Percentiles rank a stretch among this genome's conserved stretches.
Evolutionary conservation across 2,888 invertebrate genomes (phyloP).

Genomic region (Lasioglossum villosulum): DNA sequence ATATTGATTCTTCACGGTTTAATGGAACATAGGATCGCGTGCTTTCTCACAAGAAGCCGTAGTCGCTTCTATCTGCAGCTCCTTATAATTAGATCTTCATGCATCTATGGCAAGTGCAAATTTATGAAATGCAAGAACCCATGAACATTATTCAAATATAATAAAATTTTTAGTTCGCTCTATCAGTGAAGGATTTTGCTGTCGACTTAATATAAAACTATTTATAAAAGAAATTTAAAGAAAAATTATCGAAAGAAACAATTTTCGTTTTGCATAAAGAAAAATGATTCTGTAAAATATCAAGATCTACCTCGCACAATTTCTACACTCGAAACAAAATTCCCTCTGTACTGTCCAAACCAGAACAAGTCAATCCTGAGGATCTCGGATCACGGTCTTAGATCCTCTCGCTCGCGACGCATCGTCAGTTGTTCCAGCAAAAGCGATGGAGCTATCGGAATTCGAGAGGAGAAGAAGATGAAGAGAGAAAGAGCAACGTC

Average conservation of each 20-base stretch:
- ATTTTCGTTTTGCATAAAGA: no score
- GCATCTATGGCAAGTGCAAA: no score
- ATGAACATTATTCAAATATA: no score
- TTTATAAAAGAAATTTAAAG: no score
- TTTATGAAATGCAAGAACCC: no score
- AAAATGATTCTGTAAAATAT: not conserved
- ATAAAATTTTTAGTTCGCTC: no score
- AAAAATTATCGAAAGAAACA: no score
- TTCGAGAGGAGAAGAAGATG: not conserved
- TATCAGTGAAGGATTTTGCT: no score
- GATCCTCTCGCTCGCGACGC: not conserved
- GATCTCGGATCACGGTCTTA: not conserved
- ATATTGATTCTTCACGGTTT: conserved; percentile 12
- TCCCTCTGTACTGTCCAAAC: not conserved
- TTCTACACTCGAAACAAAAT: not conserved
- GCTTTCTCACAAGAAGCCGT: not conserved
- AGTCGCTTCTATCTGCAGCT: not conserved
- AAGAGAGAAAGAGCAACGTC: not conserved
- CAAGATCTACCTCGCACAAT: no score
- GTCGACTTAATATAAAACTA: no score
- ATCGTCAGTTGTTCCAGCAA: not conserved
- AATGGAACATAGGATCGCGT: not conserved
- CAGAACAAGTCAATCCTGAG: not conserved
- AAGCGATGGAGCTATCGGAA: not conserved
- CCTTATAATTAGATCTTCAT: no score